Conservation (phyloP, 2,888 invertebrate species). For the Slavum lentiscoides region DNA sequence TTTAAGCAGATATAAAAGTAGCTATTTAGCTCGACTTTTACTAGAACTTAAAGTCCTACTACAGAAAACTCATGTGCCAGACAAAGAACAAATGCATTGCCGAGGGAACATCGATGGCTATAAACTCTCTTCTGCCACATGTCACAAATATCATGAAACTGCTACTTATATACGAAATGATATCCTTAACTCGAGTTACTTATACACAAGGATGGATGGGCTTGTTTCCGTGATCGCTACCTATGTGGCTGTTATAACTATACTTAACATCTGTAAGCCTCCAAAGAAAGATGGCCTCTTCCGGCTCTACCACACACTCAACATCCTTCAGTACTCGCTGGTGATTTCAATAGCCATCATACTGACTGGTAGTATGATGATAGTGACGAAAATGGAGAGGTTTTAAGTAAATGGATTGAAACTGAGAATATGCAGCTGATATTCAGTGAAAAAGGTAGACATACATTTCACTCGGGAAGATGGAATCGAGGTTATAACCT, state of each 20-base stretch:
- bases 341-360: not conserved
- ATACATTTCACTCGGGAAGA: slow-evolving; percentile 3
- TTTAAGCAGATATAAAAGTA: not conserved
- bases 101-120: no score
- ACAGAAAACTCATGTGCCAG: not conserved
- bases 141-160: no score
- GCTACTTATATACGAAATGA: no score
- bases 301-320: not conserved
- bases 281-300: not conserved
- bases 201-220: no score
- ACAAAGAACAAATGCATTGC: not conserved
- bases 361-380: not conserved
- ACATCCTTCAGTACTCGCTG: not conserved
- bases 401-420: slow-evolving; percentile 3
- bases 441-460: slow-evolving; percentile 5
- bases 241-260: no score
- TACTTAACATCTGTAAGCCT: no score
- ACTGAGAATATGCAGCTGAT: not conserved
- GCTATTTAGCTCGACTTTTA: not conserved
- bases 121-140: no score
- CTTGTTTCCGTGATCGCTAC: no score
- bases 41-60: not conserved
- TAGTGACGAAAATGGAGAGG: not conserved
- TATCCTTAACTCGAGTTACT: no score
- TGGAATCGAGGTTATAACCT: not conserved